Base-by-base conservation (phyloP, 1,140 invertebrate genomes). In the Subanguina moxae region DNA sequence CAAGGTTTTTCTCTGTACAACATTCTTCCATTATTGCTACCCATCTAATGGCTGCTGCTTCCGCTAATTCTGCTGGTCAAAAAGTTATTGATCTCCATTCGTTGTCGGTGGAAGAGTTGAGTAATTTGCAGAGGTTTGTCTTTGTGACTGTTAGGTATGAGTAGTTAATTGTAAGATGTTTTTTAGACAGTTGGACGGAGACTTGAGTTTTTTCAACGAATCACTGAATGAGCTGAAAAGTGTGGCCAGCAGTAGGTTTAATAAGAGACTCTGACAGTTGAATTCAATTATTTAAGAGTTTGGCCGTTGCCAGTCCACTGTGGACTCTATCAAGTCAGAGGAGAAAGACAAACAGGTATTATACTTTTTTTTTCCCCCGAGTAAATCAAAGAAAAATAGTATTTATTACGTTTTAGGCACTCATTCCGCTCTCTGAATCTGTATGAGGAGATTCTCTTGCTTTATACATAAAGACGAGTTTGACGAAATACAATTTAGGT, bases 361-460 rank as follows among this genome's bases (percentile, higher is more conserved):
- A 5, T 38, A 38, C 32, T 38, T 38, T 5, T 38, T 38, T 38
- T 5, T 38, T 38, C 11, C n/a, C n/a, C n/a, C n/a, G n/a, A n/a
- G 32, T 38, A 38, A 11, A 38, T 3, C 11, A 38, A 38, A 11
- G 3, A 11, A 11, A 5, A 38, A 38, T 38, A 5, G 32, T 38
- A 11, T n/a, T n/a, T n/a, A n/a, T 38, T 5, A 38, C 11, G 3
- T 38, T 38, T 11, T 11, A 38, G 32, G 65, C 76, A 27, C 57
- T 78, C 3, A 70, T 78, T 69, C 77, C 77, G n/a, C 72, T 78
- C 21, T 75, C 78, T 9, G 75, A 72, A 70, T 72, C 77, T 42
- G 77, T 78, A 64, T 66, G 9, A 15, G 11, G 32, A 38, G 11
- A 57, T 72, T 71, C 76, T 21, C 1, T 38, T 25, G 9, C 30